Evolutionary conservation across 2,113 vertebrate genomes (phyloP), one percentile per base, ranked within the genome.

Genomic region (Bothrops jararaca): DNA sequence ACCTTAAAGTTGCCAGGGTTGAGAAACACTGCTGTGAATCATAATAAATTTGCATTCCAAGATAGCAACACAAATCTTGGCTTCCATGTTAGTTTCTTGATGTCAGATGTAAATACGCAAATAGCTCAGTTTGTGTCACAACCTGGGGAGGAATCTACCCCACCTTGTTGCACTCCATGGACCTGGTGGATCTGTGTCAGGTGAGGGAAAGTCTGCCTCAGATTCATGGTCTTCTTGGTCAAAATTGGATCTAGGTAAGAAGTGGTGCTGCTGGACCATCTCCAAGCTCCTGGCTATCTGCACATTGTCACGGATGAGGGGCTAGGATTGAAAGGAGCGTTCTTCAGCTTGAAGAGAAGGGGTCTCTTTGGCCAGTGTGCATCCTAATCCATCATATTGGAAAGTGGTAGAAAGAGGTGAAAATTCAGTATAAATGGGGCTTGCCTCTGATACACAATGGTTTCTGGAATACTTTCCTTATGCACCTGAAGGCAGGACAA

Each of bases 91-190:
- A 12, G 29, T 74, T 74, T 74, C 64, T n/a, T 74, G 12, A 74
- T 5, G 5, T 34, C n/a, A 34, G n/a, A 74, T 18, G 5, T 3
- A 74, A 18, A n/a, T 2, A 74, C 6, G n/a, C 69, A 34, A 74
- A 18, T 7, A 9, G 5, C 4, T 3, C 5, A 2, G 13, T 34
- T 74, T 74, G 13, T 20, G 64, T 74, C 2, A 34, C 29, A 74
- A 6, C 64, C 5, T 15, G 13, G 29, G 34, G 64, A n/a, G 4
- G 64, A 15, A 74, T 74, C 13, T 15, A 12, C 12, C 13, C 64
- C 0, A 12, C n/a, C 64, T 74, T 34, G n/a, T 34, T 15, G 5
- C 2, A 0, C 5, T 34, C n/a, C n/a, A 18, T 74, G n/a, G 11
- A 15, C 4, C 12, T 34, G 29, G 4, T 74, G 64, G n/a, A 34